These are phyloP conservation scores for Eptatretus burgeri DNA, from an alignment of 2,113 vertebrate species.

Conservation along the genomic window DNA sequence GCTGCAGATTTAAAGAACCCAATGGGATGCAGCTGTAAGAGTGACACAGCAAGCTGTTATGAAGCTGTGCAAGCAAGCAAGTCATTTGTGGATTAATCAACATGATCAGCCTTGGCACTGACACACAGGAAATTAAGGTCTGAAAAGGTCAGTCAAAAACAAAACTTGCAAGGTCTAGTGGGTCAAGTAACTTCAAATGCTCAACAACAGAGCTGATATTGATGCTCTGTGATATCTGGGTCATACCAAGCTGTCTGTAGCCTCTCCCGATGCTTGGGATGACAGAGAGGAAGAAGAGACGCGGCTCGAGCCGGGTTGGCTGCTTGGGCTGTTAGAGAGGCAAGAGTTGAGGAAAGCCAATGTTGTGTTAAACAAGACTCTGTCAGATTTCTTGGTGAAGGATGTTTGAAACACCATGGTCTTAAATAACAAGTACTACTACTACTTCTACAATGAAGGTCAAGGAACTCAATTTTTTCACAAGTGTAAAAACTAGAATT, in stretches of 20 bases:
- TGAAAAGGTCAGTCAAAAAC: neutral
- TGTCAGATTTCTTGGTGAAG: no score
- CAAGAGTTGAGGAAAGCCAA: neutral
- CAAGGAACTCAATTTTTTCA: no score
- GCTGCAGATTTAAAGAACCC: no score
- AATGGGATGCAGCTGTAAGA: no score
- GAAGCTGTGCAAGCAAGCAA: no score
- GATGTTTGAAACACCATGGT: no score
- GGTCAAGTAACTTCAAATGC: neutral
- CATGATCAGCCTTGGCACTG: neutral
- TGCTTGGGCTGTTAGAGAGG: slow-evolving; percentile 33
- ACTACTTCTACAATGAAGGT: no score
- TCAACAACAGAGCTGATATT: neutral
- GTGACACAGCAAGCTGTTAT: no score
- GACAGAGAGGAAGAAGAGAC: slow-evolving; percentile 80
- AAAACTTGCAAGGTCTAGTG: neutral
- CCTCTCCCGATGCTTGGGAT: slow-evolving; percentile 65
- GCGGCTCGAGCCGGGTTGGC: slow-evolving; percentile 48
- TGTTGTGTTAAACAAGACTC: neutral
- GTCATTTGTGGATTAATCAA: neutral
- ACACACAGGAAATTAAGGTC: neutral
- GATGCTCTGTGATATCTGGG: neutral
- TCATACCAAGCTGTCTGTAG: slow-evolving; percentile 35
- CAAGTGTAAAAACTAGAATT: no score
- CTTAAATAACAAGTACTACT: no score